Conservation (phyloP, 2,888 invertebrate genomes). For the Himalopsyche tibetana region DNA sequence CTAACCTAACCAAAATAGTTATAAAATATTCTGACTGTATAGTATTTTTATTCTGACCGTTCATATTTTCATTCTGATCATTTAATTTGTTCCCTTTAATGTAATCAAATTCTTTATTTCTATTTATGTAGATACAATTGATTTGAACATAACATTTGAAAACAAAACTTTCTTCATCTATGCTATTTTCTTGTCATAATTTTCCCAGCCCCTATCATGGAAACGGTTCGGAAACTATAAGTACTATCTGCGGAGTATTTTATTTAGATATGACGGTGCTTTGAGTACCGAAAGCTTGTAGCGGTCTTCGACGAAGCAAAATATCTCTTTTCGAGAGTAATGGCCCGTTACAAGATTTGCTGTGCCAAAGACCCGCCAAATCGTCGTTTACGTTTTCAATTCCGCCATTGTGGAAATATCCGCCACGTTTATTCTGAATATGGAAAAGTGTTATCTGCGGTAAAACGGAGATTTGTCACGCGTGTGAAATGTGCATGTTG, state of each 20-base stretch:
- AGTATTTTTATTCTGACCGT: no score
- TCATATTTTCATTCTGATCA: no score
- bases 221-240: neutral
- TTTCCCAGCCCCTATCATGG: neutral
- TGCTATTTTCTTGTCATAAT: no score
- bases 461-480: neutral
- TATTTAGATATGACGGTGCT: constrained; percentile 52
- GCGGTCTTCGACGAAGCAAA: constrained; percentile 12
- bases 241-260: constrained; percentile 44
- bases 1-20: no score
- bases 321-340: constrained; percentile 49
- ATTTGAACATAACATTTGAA: no score
- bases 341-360: constrained; percentile 48
- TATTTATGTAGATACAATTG: no score
- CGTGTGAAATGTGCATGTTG: constrained; percentile 29
- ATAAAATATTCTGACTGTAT: no score
- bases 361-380: constrained; percentile 51
- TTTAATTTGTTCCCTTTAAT: no score
- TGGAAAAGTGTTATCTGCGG: neutral
- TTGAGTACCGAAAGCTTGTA: constrained; percentile 1
- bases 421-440: neutral
- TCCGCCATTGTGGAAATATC: neutral
- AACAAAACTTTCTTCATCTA: no score
- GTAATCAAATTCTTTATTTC: no score
- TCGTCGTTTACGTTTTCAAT: constrained; percentile 56